Evolutionary conservation across 2,797 vertebrate genomes (phyloP).

Genomic region (Strix occidentalis): DNA sequence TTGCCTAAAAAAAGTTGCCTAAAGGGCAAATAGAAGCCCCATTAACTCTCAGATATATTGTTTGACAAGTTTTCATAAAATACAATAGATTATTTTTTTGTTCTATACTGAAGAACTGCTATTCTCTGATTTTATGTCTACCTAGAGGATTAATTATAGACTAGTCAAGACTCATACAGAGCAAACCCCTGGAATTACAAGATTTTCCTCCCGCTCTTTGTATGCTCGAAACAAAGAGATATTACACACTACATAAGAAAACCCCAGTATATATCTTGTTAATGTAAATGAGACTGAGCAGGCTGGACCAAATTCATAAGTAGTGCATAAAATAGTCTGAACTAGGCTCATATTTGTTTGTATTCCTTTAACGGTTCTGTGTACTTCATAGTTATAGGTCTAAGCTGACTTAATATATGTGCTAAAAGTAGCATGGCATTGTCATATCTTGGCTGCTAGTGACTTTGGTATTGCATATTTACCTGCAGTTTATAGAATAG

Average conservation of each 20-base stretch:
- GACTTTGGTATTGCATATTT: not conserved
- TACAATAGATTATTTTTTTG: not conserved
- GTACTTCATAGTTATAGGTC: not conserved
- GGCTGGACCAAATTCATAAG: not conserved
- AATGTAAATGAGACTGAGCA: not conserved
- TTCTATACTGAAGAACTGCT: not conserved
- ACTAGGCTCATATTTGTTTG: not conserved
- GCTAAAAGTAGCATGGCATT: not conserved
- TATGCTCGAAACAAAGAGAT: not conserved
- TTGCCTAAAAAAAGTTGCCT: not conserved
- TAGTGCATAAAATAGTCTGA: not conserved
- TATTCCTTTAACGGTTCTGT: not conserved
- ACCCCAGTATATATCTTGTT: not conserved
- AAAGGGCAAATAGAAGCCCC: not conserved
- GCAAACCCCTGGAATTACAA: not conserved
- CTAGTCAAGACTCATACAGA: not conserved
- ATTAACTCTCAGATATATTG: not conserved
- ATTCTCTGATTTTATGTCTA: not conserved
- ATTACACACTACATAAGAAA: not conserved
- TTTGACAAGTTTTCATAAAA: not conserved
- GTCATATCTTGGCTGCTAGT: not conserved
- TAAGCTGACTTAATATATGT: not conserved
- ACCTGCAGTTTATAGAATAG: not conserved
- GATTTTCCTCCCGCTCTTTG: not conserved
- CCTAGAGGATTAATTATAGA: not conserved